Conservation (phyloP, 2,797 vertebrate genomes). For the Prionace glauca region DNA sequence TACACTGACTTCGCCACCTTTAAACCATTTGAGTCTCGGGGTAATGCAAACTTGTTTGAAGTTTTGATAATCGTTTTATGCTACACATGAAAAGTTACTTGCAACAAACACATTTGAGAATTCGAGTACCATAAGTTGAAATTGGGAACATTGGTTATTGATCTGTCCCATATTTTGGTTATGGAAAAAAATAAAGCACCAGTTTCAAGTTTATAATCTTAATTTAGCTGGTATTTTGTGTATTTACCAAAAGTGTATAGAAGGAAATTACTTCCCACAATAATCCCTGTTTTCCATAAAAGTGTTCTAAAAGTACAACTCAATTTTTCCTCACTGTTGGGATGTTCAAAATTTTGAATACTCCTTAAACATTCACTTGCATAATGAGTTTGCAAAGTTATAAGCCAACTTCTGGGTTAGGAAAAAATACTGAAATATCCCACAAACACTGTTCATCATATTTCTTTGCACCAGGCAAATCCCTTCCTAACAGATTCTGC, state of each 20-base stretch:
- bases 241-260: background rate
- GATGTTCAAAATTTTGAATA: constrained; percentile 9
- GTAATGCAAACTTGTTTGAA: background rate
- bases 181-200: background rate
- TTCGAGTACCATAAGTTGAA: background rate
- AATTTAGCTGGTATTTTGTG: background rate
- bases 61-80: background rate
- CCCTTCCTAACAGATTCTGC: background rate
- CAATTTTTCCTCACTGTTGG: background rate
- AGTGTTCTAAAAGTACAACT: background rate
- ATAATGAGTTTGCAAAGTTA: background rate
- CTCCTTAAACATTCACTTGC: background rate
- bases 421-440: background rate
- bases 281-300: background rate
- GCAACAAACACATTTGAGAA: background rate
- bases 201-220: background rate
- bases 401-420: background rate
- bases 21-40: background rate
- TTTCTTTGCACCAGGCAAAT: background rate
- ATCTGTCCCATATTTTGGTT: background rate
- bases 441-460: background rate
- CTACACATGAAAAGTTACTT: background rate
- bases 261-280: background rate
- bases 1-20: background rate
- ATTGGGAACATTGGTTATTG: background rate